Evolutionary conservation across 2,113 vertebrate species (phyloP).

Genomic region (Pangasianodon hypophthalmus): DNA sequence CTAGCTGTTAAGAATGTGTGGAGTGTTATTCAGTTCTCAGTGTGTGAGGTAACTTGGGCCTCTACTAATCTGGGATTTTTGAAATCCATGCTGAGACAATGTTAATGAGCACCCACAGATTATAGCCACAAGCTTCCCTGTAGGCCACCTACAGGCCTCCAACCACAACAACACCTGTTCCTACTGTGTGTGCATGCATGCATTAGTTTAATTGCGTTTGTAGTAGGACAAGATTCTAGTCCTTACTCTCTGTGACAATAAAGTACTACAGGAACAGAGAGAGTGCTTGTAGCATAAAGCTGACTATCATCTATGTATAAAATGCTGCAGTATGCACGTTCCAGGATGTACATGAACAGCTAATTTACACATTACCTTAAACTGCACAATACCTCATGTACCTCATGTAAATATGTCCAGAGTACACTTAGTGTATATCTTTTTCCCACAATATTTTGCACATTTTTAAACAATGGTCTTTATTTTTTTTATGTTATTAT

Average conservation of each 20-base stretch:
- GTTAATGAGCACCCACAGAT: conserved; percentile 54
- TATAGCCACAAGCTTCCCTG: conserved; percentile 36
- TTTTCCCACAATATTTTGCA: background rate
- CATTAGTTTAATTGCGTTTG: background rate
- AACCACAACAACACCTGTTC: conserved; percentile 42
- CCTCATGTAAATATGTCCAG: background rate
- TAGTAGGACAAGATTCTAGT: background rate
- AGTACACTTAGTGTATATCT: background rate
- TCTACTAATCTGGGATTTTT: conserved; percentile 56
- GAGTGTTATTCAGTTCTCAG: conserved; percentile 41
- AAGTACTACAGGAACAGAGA: background rate
- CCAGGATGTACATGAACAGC: background rate
- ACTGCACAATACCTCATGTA: background rate
- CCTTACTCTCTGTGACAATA: background rate
- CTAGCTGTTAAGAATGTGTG: conserved; percentile 39
- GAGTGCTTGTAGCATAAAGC: background rate
- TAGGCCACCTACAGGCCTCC: conserved; percentile 43
- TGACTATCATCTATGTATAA: background rate
- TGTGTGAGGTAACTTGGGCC: conserved; percentile 47
- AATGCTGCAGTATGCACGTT: background rate
- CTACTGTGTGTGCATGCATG: conserved; percentile 29
- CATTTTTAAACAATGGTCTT: background rate
- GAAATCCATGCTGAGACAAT: conserved; percentile 35
- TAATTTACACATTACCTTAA: background rate
- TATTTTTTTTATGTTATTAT: too few relatives aligned